These are phyloP conservation scores for Aeoliscus strigatus DNA, from an alignment of 2,797 vertebrate species.

Conservation along the genomic window DNA sequence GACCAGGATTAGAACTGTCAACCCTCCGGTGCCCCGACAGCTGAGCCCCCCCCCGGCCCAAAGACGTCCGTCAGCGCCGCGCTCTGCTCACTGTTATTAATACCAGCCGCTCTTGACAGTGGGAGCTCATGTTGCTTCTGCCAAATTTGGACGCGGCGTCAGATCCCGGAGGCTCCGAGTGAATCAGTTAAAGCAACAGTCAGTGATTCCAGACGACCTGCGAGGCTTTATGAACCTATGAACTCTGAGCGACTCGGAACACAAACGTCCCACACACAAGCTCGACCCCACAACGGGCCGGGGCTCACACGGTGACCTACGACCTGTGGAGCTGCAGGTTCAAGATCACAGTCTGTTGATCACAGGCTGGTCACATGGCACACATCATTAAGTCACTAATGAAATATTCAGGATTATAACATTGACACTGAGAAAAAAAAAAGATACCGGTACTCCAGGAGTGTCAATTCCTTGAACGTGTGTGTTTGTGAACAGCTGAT, in stretches of 20 bases:
- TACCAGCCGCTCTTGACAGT: constrained; percentile 52
- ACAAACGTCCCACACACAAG: constrained; percentile 52
- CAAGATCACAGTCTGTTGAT: no score
- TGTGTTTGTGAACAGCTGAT: no score
- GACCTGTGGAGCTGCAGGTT: no score
- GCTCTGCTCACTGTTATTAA: constrained; percentile 57
- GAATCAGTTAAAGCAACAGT: constrained; percentile 73
- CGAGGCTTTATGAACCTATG: constrained; percentile 63
- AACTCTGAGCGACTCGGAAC: no score
- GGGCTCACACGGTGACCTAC: no score
- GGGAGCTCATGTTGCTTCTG: constrained; percentile 59
- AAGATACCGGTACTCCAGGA: no score
- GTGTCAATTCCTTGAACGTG: no score
- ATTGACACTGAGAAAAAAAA: no score
- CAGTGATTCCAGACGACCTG: constrained; percentile 55
- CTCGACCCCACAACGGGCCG: no score
- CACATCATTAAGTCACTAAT: no score
- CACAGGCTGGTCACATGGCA: no score
- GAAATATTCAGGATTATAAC: no score
- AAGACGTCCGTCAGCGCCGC: constrained; percentile 49
- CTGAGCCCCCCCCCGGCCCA: constrained; percentile 56
- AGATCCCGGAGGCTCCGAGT: constrained; percentile 44
- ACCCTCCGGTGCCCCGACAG: constrained; percentile 63
- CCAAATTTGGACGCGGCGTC: constrained; percentile 68
- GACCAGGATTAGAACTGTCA: constrained; percentile 51